phyloP scores from a whole-genome alignment of 2,797 vertebrate species.

The Crocodylus rhombifer region DNA sequence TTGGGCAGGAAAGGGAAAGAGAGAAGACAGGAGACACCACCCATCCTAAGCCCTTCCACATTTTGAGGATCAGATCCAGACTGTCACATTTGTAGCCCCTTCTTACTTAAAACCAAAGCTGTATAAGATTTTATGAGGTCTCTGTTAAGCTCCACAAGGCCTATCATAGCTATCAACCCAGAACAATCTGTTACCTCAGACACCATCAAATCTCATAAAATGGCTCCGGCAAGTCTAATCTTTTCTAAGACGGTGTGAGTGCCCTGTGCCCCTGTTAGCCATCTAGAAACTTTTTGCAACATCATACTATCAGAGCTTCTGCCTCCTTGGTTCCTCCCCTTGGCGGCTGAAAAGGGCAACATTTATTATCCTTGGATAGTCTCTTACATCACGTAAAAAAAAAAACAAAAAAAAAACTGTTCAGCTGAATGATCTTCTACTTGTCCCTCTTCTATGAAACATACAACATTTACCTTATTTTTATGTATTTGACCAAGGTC shows the following conservation, averaged over 20 bases:
- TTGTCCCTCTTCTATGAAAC: neutral
- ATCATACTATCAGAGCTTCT: too few species aligned
- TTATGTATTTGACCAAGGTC: neutral
- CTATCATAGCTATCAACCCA: neutral
- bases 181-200: neutral
- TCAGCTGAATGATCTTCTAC: fast-evolving
- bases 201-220: neutral
- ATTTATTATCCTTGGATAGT: neutral
- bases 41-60: neutral
- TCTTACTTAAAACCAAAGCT: neutral
- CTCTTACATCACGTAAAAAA: neutral
- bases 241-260: neutral
- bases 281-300: too few species aligned
- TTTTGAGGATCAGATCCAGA: neutral
- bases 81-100: neutral
- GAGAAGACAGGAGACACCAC: neutral
- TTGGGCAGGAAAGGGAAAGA: neutral
- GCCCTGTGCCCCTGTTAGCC: too few species aligned
- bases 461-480: neutral
- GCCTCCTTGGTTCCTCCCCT: too few species aligned
- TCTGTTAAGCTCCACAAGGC: too few species aligned
- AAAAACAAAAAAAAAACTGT: neutral
- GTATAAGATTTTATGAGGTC: neutral
- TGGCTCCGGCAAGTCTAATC: neutral
- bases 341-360: neutral